Percentiles rank a stretch among this genome's conserved stretches.
These are phyloP conservation scores for Cetonia aurata DNA, from an alignment of 2,888 invertebrate species.

Conservation along the genomic window DNA sequence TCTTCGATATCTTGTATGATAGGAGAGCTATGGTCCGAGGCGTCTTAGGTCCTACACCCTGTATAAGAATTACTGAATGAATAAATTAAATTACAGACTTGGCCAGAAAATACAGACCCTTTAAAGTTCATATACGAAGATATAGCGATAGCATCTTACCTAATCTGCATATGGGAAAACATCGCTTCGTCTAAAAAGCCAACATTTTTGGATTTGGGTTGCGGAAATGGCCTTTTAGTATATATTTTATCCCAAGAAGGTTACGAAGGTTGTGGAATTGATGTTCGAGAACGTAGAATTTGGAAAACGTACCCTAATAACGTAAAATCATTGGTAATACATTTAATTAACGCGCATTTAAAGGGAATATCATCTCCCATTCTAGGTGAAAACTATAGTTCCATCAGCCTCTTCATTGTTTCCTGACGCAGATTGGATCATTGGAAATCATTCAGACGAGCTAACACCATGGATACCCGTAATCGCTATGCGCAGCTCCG, in stretches of 20 bases:
- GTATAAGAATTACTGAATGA: not conserved
- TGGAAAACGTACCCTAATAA: constrained; percentile 84
- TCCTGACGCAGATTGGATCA: constrained; percentile 89
- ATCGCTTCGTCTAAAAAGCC: constrained; percentile 66
- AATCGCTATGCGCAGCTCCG: constrained; percentile 84
- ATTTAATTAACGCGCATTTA: constrained; percentile 2
- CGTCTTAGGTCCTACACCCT: too few relatives aligned
- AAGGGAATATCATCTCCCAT: constrained; percentile 47
- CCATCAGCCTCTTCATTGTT: constrained; percentile 78
- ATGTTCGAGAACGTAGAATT: constrained; percentile 86
- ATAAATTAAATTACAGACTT: constrained; percentile 71
- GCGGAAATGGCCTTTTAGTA: constrained; percentile 96
- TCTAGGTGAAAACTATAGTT: constrained; percentile 75
- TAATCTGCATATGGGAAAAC: constrained; percentile 83
- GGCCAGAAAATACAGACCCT: constrained; percentile 95
- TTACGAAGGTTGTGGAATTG: constrained; percentile 84
- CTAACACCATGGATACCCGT: constrained; percentile 99
- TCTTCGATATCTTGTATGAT: too few relatives aligned
- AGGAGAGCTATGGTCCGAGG: too few relatives aligned
- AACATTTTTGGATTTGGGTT: constrained; percentile 92
- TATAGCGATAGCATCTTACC: constrained; percentile 91
- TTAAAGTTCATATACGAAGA: constrained; percentile 97
- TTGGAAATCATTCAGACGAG: constrained; percentile 99
- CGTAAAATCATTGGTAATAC: constrained; percentile 74
- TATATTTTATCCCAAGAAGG: constrained; percentile 88